phyloP scores from a whole-genome alignment of 2,888 invertebrate species.

The Didymodactylos carnosus region DNA sequence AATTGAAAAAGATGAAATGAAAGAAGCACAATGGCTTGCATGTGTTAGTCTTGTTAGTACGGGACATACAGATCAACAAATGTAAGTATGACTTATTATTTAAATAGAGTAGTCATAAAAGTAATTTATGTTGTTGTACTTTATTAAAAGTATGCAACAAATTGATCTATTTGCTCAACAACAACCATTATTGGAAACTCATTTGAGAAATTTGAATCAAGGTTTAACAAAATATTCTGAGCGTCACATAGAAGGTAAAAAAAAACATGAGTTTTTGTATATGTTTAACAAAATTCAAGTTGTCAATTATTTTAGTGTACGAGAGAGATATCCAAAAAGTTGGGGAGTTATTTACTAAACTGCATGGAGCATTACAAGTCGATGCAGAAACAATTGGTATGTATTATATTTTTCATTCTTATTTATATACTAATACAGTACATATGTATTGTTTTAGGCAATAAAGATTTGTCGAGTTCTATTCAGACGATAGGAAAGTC shows the following conservation, averaged over 20 bases:
- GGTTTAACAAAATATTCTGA: neutral
- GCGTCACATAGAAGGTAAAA: neutral
- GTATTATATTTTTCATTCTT: neutral
- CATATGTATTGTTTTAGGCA: neutral
- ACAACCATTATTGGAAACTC: neutral
- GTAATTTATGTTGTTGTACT: no score
- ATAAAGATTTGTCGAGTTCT: neutral
- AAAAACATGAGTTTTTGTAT: no score
- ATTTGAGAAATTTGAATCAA: neutral
- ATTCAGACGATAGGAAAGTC: neutral
- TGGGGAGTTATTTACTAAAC: neutral
- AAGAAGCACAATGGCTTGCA: conserved; percentile 43
- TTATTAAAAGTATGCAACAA: neutral
- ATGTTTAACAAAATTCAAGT: no score
- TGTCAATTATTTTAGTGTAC: no score
- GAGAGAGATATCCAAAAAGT: neutral
- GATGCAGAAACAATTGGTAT: neutral
- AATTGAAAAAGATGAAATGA: conserved; percentile 75
- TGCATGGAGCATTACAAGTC: neutral
- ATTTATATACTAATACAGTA: neutral
- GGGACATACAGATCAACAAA: neutral
- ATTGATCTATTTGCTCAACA: neutral
- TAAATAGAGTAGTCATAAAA: no score
- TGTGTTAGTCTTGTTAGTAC: neutral
- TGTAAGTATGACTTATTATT: neutral